Evolutionary conservation across 2,888 invertebrate genomes (phyloP).

Genomic region (Tanytarsus gracilentus): DNA sequence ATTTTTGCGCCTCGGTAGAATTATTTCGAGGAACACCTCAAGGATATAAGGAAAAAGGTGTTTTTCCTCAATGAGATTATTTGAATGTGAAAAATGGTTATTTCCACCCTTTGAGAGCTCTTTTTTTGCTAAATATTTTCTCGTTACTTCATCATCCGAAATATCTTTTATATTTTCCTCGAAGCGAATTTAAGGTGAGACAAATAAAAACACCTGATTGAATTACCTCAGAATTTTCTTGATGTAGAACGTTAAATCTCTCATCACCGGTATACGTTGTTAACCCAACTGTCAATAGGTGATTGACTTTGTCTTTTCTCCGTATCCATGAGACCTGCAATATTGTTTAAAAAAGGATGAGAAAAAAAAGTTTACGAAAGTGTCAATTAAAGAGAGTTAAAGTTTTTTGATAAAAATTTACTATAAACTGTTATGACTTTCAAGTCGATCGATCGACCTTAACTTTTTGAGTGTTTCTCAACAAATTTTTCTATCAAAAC

Average conservation of each 20-base stretch:
- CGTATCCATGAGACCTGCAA: constrained; percentile 45
- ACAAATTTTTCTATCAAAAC: no score
- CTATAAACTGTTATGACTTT: no score
- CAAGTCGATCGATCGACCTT: no score
- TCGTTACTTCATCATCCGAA: background rate
- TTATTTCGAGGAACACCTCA: background rate
- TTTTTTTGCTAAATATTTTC: no score
- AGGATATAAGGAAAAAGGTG: background rate
- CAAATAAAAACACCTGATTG: constrained; percentile 1
- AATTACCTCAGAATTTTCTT: constrained; percentile 43
- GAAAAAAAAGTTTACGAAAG: background rate
- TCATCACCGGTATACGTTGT: constrained; percentile 49
- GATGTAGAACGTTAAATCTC: constrained; percentile 48
- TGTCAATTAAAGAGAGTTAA: background rate
- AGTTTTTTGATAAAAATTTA: no score
- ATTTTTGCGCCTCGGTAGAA: constrained; percentile 1
- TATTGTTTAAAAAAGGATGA: background rate
- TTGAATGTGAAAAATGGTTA: no score
- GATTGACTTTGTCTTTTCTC: constrained; percentile 43
- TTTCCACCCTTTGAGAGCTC: no score
- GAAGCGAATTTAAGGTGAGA: background rate
- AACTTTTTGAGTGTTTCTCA: no score
- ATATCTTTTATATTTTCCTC: background rate
- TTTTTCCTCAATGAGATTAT: no score
- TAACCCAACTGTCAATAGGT: constrained; percentile 48